Percentiles rank a stretch among this genome's conserved stretches.
Conservation (phyloP, 2,888 invertebrate species). For the Orchesellides sinensis region DNA sequence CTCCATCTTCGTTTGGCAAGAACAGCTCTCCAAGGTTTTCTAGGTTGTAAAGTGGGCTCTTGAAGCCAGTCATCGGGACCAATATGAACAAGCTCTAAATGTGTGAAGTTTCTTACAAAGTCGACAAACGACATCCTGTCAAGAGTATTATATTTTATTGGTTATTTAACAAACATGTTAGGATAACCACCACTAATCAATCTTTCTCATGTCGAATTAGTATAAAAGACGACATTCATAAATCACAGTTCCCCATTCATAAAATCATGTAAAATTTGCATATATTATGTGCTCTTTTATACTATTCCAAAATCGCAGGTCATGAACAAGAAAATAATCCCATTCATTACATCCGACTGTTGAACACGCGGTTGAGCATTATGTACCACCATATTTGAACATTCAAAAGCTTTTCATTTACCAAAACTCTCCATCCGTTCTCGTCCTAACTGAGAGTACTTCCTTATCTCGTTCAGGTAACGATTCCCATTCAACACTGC, state of each 20-base stretch:
- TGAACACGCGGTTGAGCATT: no score
- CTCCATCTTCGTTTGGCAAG: constrained; percentile 84
- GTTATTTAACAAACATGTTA: neutral
- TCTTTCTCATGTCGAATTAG: neutral
- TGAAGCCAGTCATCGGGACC: constrained; percentile 87
- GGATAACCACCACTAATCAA: constrained; percentile 1
- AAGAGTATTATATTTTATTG: constrained; percentile 20
- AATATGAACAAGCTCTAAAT: constrained; percentile 85
- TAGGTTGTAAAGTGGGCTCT: constrained; percentile 83
- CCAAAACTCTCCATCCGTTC: constrained; percentile 86
- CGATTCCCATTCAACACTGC: constrained; percentile 84
- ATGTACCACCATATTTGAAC: no score
- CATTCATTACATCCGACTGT: no score
- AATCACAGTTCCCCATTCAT: no score
- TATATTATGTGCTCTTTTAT: no score
- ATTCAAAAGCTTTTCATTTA: constrained; percentile 76
- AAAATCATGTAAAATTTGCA: no score
- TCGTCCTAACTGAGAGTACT: constrained; percentile 81
- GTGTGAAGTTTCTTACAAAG: constrained; percentile 83
- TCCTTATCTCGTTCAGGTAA: constrained; percentile 82
- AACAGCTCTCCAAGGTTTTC: constrained; percentile 85
- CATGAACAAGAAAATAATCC: no score
- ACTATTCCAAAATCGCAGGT: no score
- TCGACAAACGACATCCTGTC: constrained; percentile 85
- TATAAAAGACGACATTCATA: neutral